Evolutionary conservation across 2,113 vertebrate species (phyloP).

Genomic region (Rhipidura dahli): DNA sequence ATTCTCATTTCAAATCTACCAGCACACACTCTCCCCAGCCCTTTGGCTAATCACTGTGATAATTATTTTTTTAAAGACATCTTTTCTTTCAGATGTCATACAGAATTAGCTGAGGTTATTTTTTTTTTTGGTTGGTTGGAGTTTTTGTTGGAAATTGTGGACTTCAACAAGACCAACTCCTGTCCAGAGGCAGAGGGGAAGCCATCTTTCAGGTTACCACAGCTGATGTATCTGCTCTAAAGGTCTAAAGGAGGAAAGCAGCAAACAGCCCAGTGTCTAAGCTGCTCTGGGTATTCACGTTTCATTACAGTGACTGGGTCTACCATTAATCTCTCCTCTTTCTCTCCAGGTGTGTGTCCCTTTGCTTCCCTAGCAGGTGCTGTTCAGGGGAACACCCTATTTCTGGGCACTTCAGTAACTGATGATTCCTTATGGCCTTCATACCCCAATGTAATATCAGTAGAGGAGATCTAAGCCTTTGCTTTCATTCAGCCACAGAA

Average conservation of each 20-base stretch:
- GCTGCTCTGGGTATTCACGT: neutral
- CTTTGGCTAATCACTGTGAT: neutral
- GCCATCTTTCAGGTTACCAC: neutral
- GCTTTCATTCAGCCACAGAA: neutral
- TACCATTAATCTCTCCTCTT: neutral
- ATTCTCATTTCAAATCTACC: neutral
- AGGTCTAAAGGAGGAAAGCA: neutral
- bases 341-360: neutral
- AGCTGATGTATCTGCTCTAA: neutral
- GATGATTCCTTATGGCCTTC: neutral
- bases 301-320: fast-evolving
- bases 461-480: neutral
- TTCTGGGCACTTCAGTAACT: neutral
- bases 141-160: neutral
- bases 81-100: neutral
- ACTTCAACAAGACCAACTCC: neutral
- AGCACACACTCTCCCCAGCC: neutral
- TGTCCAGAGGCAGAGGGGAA: neutral
- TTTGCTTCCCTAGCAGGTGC: neutral
- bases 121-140: neutral
- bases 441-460: neutral
- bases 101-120: neutral
- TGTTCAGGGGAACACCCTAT: neutral
- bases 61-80: neutral
- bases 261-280: neutral